Percentiles rank a stretch among this genome's conserved stretches.
phyloP scores from a whole-genome alignment of 2,113 vertebrate species.

The Python bivittatus region DNA sequence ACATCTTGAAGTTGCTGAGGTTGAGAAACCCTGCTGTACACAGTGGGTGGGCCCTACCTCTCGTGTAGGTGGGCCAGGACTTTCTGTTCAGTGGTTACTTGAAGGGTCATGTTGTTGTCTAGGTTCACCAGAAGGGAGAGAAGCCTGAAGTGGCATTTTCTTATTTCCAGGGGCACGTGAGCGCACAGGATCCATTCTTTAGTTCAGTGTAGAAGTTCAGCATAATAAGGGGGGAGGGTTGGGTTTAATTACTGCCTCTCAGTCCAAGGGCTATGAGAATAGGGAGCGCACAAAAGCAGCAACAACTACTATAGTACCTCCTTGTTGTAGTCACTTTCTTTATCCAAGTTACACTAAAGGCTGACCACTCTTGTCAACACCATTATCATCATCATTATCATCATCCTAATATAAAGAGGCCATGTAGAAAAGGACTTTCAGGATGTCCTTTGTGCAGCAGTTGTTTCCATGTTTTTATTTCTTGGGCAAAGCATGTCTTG shows the following conservation, averaged over 20 bases:
- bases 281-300: neutral
- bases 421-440: neutral
- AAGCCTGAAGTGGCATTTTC: neutral
- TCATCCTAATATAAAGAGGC: neutral
- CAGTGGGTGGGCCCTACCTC: slow-evolving; percentile 1
- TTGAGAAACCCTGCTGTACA: no score
- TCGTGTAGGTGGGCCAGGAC: neutral
- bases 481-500: neutral
- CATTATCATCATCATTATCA: neutral
- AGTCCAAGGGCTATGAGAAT: neutral
- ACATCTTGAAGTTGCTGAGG: no score
- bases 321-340: neutral
- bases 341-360: neutral
- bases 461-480: neutral
- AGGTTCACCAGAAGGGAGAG: neutral
- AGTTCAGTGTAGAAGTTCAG: neutral
- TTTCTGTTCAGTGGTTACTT: neutral
- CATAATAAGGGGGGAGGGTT: neutral
- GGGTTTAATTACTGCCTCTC: neutral
- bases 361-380: neutral
- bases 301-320: neutral
- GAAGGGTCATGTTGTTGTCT: neutral
- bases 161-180: neutral
- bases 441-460: neutral
- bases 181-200: neutral